These are phyloP conservation scores for Hyles lineata DNA, from an alignment of 2,888 invertebrate genomes.

Conservation along the genomic window DNA sequence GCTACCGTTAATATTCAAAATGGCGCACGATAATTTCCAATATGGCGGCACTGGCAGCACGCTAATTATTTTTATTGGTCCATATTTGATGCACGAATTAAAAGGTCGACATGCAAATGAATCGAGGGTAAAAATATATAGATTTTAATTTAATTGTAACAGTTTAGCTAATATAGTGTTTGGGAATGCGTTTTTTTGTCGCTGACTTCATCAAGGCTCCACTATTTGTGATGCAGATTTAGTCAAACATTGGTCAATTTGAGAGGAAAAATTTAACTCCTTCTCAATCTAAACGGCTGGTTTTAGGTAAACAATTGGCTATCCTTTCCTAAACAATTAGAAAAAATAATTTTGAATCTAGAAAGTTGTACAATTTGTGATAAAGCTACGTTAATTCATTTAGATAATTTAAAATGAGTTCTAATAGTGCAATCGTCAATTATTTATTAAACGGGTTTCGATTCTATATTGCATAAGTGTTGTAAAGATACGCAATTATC, in stretches of 20 bases:
- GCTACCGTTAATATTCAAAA: conserved; percentile 2
- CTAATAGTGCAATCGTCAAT: too few relatives aligned
- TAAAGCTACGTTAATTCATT: too few relatives aligned
- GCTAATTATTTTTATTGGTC: conserved; percentile 20
- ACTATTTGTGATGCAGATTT: neutral
- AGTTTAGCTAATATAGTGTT: neutral
- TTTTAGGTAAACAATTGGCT: too few relatives aligned
- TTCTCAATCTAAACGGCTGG: too few relatives aligned
- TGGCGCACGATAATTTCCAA: conserved; percentile 8
- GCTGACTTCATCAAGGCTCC: neutral
- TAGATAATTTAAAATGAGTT: too few relatives aligned
- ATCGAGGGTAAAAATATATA: neutral
- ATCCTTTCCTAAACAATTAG: too few relatives aligned
- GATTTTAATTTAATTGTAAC: neutral
- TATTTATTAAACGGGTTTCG: too few relatives aligned
- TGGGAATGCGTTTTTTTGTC: neutral
- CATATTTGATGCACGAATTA: conserved; percentile 15
- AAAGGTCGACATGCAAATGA: conserved; percentile 15
- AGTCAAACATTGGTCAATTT: neutral
- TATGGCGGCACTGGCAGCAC: neutral
- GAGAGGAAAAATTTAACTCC: too few relatives aligned
- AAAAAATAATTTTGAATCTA: too few relatives aligned
- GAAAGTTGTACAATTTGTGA: too few relatives aligned
- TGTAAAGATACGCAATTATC: too few relatives aligned
- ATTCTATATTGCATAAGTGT: too few relatives aligned